Base-by-base conservation (phyloP, 2,113 vertebrate species). In the Lycocorax pyrrhopterus region DNA sequence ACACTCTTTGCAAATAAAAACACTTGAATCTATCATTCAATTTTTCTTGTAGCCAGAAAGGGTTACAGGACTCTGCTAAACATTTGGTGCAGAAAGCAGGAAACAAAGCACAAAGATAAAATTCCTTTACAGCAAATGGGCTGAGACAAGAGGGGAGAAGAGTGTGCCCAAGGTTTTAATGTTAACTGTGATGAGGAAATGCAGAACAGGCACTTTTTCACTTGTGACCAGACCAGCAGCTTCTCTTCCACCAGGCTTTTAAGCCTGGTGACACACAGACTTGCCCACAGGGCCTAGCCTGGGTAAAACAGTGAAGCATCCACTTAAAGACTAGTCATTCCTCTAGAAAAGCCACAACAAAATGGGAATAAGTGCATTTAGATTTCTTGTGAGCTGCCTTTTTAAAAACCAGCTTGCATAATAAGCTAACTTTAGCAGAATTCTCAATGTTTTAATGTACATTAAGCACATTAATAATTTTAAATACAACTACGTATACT, bases 81-180 rank as follows among this genome's bases (percentile, higher is more conserved):
- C 10, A 1, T 59, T 58, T 14, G 16, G 8, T 13, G 56, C 33
- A 89, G 20, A 87, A 84, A 77, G 33, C 3, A 43, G n/a, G 39
- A 88, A 72, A 75, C 25, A 75, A 74, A 74, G 16, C 4, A 63
- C 30, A 83, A 83, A 26, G 26, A 55, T 29, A 43, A 41, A 89
- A 83, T 29, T 46, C 4, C 21, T 66, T 47, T 11, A 11, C 29
- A 13, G 15, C 8, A 73, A 47, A 44, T 22, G 16, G 26, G 11
- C 15, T 30, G 33, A 64, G 18, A 27, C 33, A 52, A 10, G 15
- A 51, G 12, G 32, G 19, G 5, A 59, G 43, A 12, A 49, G 20
- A 32, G 4, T 11, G 5, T 69, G 35, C 12, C 14, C 20, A 21
- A 1, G 0, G 14, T 16, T 67, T 79, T 52, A 30, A 13, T 2